A percentile compares a stretch with the other conserved stretches of the same genome.
Conservation (phyloP, 2,888 invertebrate species). For the Zonitis immaculata region DNA sequence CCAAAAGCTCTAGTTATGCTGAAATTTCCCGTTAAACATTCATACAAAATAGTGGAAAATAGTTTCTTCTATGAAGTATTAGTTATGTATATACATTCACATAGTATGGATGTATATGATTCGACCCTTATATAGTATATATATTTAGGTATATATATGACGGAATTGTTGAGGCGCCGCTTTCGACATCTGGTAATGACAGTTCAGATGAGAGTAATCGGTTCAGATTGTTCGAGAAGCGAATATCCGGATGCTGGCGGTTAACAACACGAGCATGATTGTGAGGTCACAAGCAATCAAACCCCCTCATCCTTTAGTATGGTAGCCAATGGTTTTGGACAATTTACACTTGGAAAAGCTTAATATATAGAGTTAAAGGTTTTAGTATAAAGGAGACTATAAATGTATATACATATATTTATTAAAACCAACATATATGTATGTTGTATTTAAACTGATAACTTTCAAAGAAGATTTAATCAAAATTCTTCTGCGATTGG, state of each 20-base stretch:
- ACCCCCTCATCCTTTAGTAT: slow-evolving; percentile 24
- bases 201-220: slow-evolving; percentile 43
- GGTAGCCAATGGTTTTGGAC: slow-evolving; percentile 36
- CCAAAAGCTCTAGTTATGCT: too few relatives aligned
- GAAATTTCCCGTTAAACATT: too few relatives aligned
- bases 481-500: slow-evolving; percentile 13
- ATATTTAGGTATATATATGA: neutral
- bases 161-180: slow-evolving; percentile 18
- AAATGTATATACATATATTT: neutral
- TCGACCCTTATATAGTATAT: neutral
- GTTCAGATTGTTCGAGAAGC: slow-evolving; percentile 39
- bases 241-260: slow-evolving; percentile 39
- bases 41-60: too few relatives aligned
- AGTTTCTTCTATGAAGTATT: too few relatives aligned
- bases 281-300: slow-evolving; percentile 46
- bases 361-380: slow-evolving; percentile 5
- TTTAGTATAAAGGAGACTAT: neutral
- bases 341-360: slow-evolving; percentile 34
- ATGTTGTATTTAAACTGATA: slow-evolving; percentile 12
- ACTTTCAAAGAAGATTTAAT: slow-evolving; percentile 9
- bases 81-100: too few relatives aligned
- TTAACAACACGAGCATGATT: slow-evolving; percentile 42
- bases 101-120: too few relatives aligned
- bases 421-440: slow-evolving; percentile 3
- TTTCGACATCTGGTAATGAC: slow-evolving; percentile 42